These are phyloP conservation scores for Typhlichthys eigenmanni DNA, from an alignment of 2,797 vertebrate species.

Conservation along the genomic window DNA sequence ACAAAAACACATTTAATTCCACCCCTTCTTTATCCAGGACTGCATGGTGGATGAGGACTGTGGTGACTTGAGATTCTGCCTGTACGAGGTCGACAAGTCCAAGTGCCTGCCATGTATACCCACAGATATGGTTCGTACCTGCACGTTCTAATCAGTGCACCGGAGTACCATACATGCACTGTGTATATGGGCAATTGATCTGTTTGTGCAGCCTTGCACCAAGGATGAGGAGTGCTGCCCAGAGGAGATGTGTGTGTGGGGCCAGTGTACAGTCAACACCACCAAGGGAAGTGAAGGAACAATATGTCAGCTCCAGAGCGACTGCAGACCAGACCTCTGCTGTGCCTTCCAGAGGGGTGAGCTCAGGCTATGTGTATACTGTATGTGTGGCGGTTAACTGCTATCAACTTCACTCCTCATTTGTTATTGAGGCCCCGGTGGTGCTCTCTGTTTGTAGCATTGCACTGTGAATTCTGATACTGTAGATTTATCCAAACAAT, in stretches of 20 bases:
- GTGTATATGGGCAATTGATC: not conserved
- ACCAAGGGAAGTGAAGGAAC: constrained; percentile 84
- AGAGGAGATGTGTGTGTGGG: constrained; percentile 92
- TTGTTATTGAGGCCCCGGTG: no score
- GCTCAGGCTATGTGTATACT: not conserved
- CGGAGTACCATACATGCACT: not conserved
- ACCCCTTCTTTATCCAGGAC: constrained; percentile 72
- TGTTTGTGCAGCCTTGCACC: constrained; percentile 77
- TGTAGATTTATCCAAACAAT: no score
- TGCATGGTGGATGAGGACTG: constrained; percentile 96
- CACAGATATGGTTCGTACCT: constrained; percentile 73
- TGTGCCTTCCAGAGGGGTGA: constrained; percentile 90
- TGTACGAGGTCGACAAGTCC: constrained; percentile 84
- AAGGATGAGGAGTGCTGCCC: constrained; percentile 90
- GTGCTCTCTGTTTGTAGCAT: no score
- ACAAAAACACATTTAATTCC: not conserved
- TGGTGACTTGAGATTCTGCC: constrained; percentile 81
- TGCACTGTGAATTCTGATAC: no score
- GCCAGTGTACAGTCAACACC: constrained; percentile 77
- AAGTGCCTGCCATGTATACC: constrained; percentile 85
- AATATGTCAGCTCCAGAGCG: constrained; percentile 90
- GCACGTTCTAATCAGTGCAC: constrained; percentile 24
- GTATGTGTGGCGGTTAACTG: no score
- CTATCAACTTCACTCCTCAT: no score
- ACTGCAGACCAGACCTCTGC: constrained; percentile 86